These are phyloP conservation scores for Herpailurus yagouaroundi DNA, from an alignment of 2,113 vertebrate genomes.

Conservation along the genomic window DNA sequence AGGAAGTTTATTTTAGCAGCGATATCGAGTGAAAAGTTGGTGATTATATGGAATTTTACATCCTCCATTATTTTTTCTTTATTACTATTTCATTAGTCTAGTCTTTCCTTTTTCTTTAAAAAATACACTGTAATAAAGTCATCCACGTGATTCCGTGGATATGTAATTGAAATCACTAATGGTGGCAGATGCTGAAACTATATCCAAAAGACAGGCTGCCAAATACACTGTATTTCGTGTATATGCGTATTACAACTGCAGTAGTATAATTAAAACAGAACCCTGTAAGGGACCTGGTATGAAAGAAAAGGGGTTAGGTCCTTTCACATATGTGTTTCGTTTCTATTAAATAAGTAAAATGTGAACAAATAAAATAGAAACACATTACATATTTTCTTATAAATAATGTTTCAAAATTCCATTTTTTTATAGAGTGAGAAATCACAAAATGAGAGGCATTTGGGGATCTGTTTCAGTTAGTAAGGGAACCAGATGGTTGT, in stretches of 20 bases:
- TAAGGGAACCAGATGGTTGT: background rate
- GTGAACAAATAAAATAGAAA: conserved; percentile 26
- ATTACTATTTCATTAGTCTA: conserved; percentile 68
- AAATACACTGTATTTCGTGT: background rate
- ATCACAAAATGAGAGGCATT: conserved; percentile 30
- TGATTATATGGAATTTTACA: conserved; percentile 52
- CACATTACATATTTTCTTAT: background rate
- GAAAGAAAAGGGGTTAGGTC: background rate
- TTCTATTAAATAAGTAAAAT: conserved; percentile 27
- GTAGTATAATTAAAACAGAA: background rate
- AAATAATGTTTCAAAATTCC: conserved; percentile 30
- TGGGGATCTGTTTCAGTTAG: conserved; percentile 20
- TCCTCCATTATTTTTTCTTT: conserved; percentile 50
- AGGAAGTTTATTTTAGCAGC: conserved; percentile 51
- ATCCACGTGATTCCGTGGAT: background rate
- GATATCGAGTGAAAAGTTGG: conserved; percentile 63
- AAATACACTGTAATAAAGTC: conserved; percentile 12
- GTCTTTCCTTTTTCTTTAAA: conserved; percentile 29
- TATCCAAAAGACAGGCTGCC: background rate
- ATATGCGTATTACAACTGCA: background rate
- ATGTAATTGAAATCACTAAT: conserved; percentile 32
- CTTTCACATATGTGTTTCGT: background rate
- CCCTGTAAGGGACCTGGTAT: background rate
- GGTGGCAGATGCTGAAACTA: background rate
- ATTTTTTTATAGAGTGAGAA: conserved; percentile 46